Conservation (phyloP, 2,797 vertebrate genomes). For the Premnoplex brunnescens region DNA sequence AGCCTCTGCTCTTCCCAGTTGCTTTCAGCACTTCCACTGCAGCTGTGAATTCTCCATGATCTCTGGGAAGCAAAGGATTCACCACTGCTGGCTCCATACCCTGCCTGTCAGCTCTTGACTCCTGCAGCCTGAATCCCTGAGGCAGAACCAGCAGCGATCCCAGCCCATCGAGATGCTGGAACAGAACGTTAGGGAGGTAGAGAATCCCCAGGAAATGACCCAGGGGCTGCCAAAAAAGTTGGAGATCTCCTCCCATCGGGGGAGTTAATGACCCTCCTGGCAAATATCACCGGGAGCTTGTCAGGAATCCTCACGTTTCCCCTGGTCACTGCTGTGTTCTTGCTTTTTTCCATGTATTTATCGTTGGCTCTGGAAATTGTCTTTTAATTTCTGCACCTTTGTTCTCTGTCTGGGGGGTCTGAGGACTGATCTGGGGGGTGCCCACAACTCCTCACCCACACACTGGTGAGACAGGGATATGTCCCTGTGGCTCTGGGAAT, state of each 20-base stretch:
- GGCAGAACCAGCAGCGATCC: fast-evolving
- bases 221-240: not conserved
- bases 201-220: not conserved
- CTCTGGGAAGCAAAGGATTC: fast-evolving
- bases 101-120: not conserved
- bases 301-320: slow-evolving; percentile 19
- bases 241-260: not conserved
- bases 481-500: not conserved
- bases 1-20: not conserved
- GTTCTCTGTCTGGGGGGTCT: not conserved
- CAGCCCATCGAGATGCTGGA: fast-evolving
- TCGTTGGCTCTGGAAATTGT: slow-evolving; percentile 24
- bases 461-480: fast-evolving
- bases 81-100: not conserved
- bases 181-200: not conserved
- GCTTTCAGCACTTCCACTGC: not conserved
- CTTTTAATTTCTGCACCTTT: slow-evolving; percentile 11
- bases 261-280: slow-evolving; percentile 35
- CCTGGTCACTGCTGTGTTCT: not conserved
- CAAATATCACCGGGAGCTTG: not conserved
- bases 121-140: not conserved
- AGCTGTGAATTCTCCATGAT: not conserved
- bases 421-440: not conserved
- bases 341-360: not conserved
- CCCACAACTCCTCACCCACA: not conserved